Percentiles rank a stretch among this genome's conserved stretches.
These are phyloP conservation scores for Nannobrachium achirus DNA, from an alignment of 2,113 vertebrate genomes.

Conservation along the genomic window DNA sequence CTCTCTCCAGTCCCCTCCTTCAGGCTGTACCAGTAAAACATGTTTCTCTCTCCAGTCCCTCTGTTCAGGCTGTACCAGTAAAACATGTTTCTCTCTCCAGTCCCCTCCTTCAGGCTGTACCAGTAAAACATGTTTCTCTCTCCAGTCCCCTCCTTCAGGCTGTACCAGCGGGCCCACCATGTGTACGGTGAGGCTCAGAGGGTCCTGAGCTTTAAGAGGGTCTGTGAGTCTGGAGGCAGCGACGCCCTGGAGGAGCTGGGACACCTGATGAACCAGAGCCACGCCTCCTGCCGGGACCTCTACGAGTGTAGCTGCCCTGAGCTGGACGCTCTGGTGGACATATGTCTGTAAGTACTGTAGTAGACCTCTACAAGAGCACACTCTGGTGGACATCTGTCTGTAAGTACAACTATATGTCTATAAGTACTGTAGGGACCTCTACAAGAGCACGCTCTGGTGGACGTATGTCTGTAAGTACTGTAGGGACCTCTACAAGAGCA, in stretches of 20 bases:
- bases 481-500: too few species aligned
- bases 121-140: conserved; percentile 51
- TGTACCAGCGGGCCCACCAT: conserved; percentile 92
- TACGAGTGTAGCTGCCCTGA: conserved; percentile 96
- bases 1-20: too few species aligned
- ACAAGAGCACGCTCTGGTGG: too few species aligned
- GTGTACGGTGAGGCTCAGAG: conserved; percentile 92
- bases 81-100: conserved; percentile 57
- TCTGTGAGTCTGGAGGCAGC: conserved; percentile 83
- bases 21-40: not conserved
- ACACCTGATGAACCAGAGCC: conserved; percentile 93
- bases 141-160: conserved; percentile 86
- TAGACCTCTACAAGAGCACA: conserved; percentile 67
- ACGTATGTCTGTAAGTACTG: too few species aligned
- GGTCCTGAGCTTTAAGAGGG: conserved; percentile 88
- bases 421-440: too few species aligned
- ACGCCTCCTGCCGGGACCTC: conserved; percentile 91
- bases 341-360: conserved; percentile 88
- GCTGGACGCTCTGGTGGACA: conserved; percentile 91
- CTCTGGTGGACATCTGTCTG: conserved; percentile 81
- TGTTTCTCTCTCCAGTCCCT: not conserved
- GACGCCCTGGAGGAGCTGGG: conserved; percentile 83
- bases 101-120: conserved; percentile 82
- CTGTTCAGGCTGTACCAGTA: too few species aligned
- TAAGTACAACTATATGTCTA: too few species aligned